Conservation (phyloP, 2,113 vertebrate species). For the Ploceus nigricollis region DNA sequence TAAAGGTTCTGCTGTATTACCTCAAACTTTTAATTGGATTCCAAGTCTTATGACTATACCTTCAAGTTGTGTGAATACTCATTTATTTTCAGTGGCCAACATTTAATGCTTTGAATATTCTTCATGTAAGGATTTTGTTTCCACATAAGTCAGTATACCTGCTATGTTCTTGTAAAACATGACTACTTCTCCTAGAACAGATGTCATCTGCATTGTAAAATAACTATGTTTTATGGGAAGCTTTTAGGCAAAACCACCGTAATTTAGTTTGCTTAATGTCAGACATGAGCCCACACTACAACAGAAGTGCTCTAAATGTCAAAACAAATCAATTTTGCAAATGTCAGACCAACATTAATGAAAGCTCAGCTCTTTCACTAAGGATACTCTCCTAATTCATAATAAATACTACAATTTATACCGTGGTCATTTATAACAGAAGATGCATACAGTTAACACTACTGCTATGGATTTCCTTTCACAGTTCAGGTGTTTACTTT, state of each 20-base stretch:
- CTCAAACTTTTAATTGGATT: not conserved
- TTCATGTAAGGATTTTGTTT: not conserved
- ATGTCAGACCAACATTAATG: conserved; percentile 65
- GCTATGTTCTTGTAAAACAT: not conserved
- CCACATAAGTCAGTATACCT: not conserved
- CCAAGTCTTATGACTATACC: not conserved
- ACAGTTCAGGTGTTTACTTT: not conserved
- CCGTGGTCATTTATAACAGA: not conserved
- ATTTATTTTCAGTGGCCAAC: not conserved
- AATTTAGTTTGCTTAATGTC: conserved; percentile 71
- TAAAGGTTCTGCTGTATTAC: not conserved
- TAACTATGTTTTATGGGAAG: conserved; percentile 24
- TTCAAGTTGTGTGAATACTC: not conserved
- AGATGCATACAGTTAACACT: not conserved
- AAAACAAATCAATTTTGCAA: conserved; percentile 78
- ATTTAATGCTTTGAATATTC: not conserved
- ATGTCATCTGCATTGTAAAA: not conserved
- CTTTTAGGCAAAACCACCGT: conserved; percentile 62
- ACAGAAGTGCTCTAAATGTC: conserved; percentile 72
- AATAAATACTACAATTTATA: conserved; percentile 5
- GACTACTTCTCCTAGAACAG: not conserved
- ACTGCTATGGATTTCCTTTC: not conserved
- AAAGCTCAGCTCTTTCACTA: conserved; percentile 48
- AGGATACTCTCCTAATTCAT: conserved; percentile 39
- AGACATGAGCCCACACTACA: conserved; percentile 43